Evolutionary conservation across 2,888 invertebrate species (phyloP).

Genomic region (Frankliniella intonsa): DNA sequence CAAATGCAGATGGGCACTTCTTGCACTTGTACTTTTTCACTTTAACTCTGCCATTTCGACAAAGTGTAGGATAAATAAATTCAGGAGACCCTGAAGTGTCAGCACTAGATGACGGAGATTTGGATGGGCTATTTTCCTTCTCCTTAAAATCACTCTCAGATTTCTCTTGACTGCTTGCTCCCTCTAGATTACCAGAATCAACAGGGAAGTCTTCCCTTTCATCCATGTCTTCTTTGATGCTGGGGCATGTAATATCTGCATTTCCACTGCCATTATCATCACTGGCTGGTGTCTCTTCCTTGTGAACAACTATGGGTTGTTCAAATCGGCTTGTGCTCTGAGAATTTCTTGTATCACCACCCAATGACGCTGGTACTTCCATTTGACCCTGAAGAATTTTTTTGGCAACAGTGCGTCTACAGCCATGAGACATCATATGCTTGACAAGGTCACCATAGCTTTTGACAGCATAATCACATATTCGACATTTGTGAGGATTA

Average conservation of each 20-base stretch:
- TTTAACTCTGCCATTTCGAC: conserved; percentile 68
- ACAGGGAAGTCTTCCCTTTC: too few relatives aligned
- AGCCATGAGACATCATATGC: conserved; percentile 45
- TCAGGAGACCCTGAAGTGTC: conserved; percentile 52
- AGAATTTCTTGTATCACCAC: neutral
- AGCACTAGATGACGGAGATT: neutral
- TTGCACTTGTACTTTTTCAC: conserved; percentile 77
- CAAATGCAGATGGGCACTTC: conserved; percentile 83
- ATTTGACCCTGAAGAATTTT: conserved; percentile 19
- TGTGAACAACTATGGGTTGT: too few relatives aligned
- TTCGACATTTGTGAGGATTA: conserved; percentile 62
- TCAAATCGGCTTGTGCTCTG: too few relatives aligned
- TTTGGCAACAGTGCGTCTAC: neutral
- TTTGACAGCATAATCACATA: conserved; percentile 66
- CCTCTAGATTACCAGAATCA: neutral
- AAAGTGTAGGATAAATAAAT: conserved; percentile 68
- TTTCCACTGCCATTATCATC: too few relatives aligned
- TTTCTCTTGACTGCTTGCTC: neutral
- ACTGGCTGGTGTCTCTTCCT: too few relatives aligned
- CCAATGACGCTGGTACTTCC: neutral
- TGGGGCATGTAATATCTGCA: too few relatives aligned
- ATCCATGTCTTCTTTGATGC: too few relatives aligned
- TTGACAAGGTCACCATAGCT: conserved; percentile 63
- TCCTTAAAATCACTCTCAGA: neutral
- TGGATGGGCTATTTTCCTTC: neutral